Evolutionary conservation across 2,797 vertebrate species (phyloP), one percentile per base, ranked within the genome.

Genomic region (Crocodylus rhombifer): DNA sequence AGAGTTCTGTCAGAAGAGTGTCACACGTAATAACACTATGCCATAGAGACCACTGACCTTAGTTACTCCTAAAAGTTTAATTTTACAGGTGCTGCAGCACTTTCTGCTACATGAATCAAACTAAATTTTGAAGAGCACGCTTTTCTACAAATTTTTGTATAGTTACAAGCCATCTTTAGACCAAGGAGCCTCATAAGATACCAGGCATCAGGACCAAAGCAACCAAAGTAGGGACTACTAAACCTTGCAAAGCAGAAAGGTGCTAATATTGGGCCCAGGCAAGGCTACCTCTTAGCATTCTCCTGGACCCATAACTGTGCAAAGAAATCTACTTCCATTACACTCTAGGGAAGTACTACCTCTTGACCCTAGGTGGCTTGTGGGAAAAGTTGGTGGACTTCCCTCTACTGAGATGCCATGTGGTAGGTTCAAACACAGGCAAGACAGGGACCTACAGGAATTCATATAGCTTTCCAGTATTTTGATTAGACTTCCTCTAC

Each of bases 21-120:
- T 95, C 94, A 87, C 57, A 92, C 86, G 76, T 82, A 92, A 96
- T 96, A 89, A 92, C 14, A 67, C 88, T 91, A 80, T 4, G 61
- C n/a, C 55, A 71, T 87, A 89, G 93, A 90, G 28, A 88, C 83
- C 28, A 78, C 4, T 79, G 71, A 78, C 67, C 80, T 90, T 69
- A 79, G 20, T 75, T 90, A 63, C 23, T 90, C 87, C 58, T 84
- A 64, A n/a, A 92, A 33, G 60, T 76, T 73, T 91, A 63, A 85
- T 87, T 92, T 93, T 74, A 78, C 77, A 93, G 62, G 26, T 82
- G 69, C 36, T 74, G 10, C 36, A 2, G 1, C 67, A 90, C 71
- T 65, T 91, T 55, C 64, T 87, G 75, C 42, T 79, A 20, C 30
- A 23, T 30, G 17, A 81, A 20, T 25, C 57, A 26, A 89, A 14